These are phyloP conservation scores for Anodontia alba DNA, from an alignment of 2,888 invertebrate species.

Conservation along the genomic window DNA sequence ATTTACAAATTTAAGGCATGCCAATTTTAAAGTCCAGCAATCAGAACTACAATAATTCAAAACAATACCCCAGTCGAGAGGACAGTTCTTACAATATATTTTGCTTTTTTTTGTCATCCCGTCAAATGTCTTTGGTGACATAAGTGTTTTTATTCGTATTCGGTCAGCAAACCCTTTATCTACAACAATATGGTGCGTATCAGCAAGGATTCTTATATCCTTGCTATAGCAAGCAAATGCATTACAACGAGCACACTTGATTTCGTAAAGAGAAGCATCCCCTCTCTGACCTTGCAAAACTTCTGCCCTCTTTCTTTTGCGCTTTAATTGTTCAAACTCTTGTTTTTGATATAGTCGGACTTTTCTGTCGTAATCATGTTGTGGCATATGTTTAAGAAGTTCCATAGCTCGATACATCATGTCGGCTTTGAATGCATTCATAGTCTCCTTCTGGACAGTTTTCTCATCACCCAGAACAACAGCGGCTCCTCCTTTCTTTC, in stretches of 20 bases:
- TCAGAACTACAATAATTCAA: neutral
- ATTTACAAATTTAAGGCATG: constrained; percentile 2
- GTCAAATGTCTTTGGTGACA: neutral
- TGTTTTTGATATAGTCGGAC: constrained; percentile 11
- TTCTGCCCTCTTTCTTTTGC: neutral
- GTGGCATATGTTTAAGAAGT: neutral
- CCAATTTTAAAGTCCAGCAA: constrained; percentile 13
- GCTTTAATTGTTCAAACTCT: neutral
- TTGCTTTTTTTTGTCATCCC: constrained; percentile 14
- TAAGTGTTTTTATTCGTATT: neutral
- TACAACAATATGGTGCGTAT: neutral
- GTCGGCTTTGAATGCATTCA: constrained; percentile 18
- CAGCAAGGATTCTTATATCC: constrained; percentile 3
- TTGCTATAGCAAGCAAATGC: neutral
- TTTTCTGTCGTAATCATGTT: neutral
- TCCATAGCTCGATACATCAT: constrained; percentile 29
- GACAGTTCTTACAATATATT: constrained; percentile 24
- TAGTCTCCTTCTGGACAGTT: neutral
- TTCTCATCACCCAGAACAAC: constrained; percentile 4
- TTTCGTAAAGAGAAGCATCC: neutral
- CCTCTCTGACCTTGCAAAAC: neutral
- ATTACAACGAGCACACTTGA: constrained; percentile 16
- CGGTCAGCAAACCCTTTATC: neutral
- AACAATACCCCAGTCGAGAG: constrained; percentile 22
- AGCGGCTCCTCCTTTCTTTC: constrained; percentile 11